These are phyloP conservation scores for Eledona agricola DNA, from an alignment of 2,888 invertebrate genomes.

Conservation along the genomic window DNA sequence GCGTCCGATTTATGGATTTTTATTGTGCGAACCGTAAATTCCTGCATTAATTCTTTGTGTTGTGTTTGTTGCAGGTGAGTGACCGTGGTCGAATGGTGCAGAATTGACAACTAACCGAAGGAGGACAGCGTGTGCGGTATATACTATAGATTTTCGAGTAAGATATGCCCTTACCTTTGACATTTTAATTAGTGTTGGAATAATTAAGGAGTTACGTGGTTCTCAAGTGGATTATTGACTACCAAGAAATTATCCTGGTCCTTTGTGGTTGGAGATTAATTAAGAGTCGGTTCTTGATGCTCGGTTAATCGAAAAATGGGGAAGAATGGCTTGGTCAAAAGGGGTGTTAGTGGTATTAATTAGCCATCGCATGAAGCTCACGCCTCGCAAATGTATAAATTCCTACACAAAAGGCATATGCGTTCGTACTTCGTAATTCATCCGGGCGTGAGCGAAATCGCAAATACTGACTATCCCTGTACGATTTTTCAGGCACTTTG, in stretches of 20 bases:
- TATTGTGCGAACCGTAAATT: conserved; percentile 12
- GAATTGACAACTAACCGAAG: conserved; percentile 4
- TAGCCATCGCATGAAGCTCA: conserved; percentile 3
- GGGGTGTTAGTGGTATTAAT: conserved; percentile 6
- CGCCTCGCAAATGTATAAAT: conserved; percentile 9
- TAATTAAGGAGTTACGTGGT: too few species aligned
- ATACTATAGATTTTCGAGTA: background rate
- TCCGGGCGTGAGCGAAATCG: conserved; percentile 6
- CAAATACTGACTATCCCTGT: background rate
- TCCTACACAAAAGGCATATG: conserved; percentile 9
- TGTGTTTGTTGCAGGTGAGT: conserved; percentile 15
- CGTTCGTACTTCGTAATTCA: conserved; percentile 1
- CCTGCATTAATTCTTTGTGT: conserved; percentile 9
- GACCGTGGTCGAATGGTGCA: too few species aligned
- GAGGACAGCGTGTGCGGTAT: background rate
- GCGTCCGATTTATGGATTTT: conserved; percentile 13
- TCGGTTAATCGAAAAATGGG: too few species aligned
- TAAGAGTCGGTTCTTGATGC: too few species aligned
- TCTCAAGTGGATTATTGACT: too few species aligned
- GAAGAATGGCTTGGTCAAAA: too few species aligned
- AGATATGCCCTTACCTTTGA: conserved; percentile 9
- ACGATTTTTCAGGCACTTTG: background rate
- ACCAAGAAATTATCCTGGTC: too few species aligned
- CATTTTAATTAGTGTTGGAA: conserved; percentile 12
- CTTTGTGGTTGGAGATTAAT: too few species aligned